Base-by-base conservation (phyloP, 2,888 invertebrate species). In the Dinocampus coccinellae region DNA sequence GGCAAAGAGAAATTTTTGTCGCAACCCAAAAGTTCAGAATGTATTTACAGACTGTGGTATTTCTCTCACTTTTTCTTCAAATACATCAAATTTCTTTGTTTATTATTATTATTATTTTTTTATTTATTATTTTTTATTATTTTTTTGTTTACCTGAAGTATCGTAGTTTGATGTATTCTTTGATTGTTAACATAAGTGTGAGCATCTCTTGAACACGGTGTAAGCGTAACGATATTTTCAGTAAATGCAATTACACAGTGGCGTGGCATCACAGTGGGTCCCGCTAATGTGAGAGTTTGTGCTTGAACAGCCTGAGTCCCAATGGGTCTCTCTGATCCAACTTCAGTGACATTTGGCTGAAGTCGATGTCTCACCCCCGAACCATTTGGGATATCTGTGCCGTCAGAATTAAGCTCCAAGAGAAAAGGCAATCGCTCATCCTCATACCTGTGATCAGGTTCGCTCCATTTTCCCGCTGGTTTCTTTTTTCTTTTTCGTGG, bases 121-220 rank as follows among this genome's bases (percentile, higher is more conserved):
- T 29, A 3, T 29, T 7, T 29, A 3, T 29, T n/a, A n/a, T n/a
- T n/a, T n/a, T n/a, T n/a, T n/a, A n/a, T n/a, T n/a, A n/a, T n/a
- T n/a, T n/a, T n/a, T n/a, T n/a, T n/a, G 3, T 7, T 22, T 62
- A 93, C 94, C 91, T 95, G 95, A 72, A 99, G 89, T 79, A 97
- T 94, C 64, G 97, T 97, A 34, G 98, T 96, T 88, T 98, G 97
- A 84, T 93, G 92, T 82, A 97, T 95, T 79, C 96, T 92, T 84
- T 96, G 95, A 61, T 96, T 96, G 88, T 99, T 97, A 77, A 99
- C 96, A 88, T 95, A 97, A 34, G 97, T 97, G 85, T 97, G 94
- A 11, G 98, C 97, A 88, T 97, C 97, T 29, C 95, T 91, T 84
- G 96, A 96, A 82, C 96, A 93, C 9, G 99, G 98, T 33, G 98